These are phyloP conservation scores for Ciconia maguari DNA, from an alignment of 2,113 vertebrate species.

Conservation along the genomic window DNA sequence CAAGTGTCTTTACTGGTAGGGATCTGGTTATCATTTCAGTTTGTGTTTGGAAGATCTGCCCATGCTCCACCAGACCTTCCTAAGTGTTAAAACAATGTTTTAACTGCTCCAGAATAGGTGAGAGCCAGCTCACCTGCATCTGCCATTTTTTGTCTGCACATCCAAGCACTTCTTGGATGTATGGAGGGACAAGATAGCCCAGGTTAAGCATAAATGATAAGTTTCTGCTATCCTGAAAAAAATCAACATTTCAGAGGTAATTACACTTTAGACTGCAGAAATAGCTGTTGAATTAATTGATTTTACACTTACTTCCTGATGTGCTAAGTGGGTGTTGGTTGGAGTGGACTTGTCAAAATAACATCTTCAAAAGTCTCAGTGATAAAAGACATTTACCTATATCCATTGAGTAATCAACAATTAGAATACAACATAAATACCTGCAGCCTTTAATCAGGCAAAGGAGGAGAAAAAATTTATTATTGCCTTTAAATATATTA, in stretches of 20 bases:
- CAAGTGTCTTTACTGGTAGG: rapidly evolving
- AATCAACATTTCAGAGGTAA: neutral
- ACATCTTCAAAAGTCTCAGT: neutral
- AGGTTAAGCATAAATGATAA: neutral
- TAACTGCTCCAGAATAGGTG: neutral
- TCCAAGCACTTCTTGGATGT: neutral
- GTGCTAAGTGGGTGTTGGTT: neutral
- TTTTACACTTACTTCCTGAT: neutral
- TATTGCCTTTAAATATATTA: neutral
- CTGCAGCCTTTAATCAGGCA: neutral
- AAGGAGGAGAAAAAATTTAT: neutral
- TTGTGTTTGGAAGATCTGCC: neutral
- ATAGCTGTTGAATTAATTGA: slow-evolving; percentile 22
- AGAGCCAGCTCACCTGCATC: neutral
- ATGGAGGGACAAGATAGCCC: neutral
- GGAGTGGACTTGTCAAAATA: neutral
- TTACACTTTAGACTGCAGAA: slow-evolving; percentile 6
- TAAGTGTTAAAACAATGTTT: rapidly evolving
- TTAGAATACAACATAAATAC: neutral
- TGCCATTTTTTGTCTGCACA: neutral
- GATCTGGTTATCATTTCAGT: neutral
- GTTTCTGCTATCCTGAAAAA: neutral
- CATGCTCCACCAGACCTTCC: neutral
- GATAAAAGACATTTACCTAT: neutral
- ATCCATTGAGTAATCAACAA: neutral